These are phyloP conservation scores for Cotesia chilonis DNA, from an alignment of 1,140 invertebrate genomes.

Conservation along the genomic window DNA sequence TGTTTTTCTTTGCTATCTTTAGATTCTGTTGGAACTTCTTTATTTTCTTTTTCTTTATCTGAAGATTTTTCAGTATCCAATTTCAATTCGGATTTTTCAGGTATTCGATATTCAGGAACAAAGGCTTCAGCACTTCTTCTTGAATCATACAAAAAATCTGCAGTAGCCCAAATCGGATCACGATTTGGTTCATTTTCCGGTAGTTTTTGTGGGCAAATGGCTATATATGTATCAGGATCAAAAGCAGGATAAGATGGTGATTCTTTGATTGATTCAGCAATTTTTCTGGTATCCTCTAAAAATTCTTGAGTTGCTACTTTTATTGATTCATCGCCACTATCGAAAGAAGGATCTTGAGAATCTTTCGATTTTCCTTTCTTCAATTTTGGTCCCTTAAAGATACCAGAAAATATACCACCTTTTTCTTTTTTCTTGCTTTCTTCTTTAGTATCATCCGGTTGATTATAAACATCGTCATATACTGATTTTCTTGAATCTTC, in stretches of 20 bases:
- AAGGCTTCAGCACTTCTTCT: conserved; percentile 40
- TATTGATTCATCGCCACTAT: conserved; percentile 53
- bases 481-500: conserved; percentile 41
- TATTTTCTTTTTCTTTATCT: conserved; percentile 6
- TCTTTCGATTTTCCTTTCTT: conserved; percentile 56
- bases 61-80: conserved; percentile 19
- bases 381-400: conserved; percentile 59
- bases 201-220: conserved; percentile 28
- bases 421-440: conserved; percentile 57
- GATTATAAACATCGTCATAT: conserved; percentile 54
- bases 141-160: conserved; percentile 41
- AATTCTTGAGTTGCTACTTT: conserved; percentile 47
- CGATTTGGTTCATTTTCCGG: conserved; percentile 24
- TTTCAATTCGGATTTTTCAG: conserved; percentile 4
- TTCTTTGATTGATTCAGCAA: conserved; percentile 25
- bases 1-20: conserved; percentile 39
- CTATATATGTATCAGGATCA: conserved; percentile 28
- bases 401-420: conserved; percentile 54
- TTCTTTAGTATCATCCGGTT: conserved; percentile 37
- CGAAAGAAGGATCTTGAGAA: conserved; percentile 54
- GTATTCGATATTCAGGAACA: conserved; percentile 10
- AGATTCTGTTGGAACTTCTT: conserved; percentile 12
- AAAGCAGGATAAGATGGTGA: conserved; percentile 23
- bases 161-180: conserved; percentile 36
- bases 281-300: conserved; percentile 43